Evolutionary conservation across 1,140 invertebrate genomes (phyloP).

Genomic region (Chymomyza costata): DNA sequence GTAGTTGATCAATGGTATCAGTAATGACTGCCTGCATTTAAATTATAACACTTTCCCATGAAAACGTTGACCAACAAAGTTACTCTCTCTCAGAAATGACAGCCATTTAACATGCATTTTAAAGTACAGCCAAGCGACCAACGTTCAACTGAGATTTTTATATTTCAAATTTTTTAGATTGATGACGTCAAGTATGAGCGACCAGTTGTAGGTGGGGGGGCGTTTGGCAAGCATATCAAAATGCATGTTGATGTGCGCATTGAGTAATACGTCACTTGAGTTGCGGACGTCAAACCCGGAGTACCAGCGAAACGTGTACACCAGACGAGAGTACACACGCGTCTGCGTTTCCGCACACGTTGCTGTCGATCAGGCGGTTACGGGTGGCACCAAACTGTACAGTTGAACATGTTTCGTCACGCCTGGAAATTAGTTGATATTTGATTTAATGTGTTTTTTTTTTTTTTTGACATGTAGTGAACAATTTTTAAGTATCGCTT

Average conservation of each 20-base stretch:
- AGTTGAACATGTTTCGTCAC: not conserved
- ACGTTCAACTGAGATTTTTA: not conserved
- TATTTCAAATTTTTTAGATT: not conserved
- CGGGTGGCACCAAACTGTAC: no score
- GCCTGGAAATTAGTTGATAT: no score
- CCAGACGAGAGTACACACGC: no score
- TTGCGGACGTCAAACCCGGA: not conserved
- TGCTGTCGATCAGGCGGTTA: not conserved
- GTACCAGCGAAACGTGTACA: not conserved
- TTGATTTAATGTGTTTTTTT: no score
- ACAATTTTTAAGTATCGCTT: no score
- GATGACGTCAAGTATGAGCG: not conserved
- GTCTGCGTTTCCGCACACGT: not conserved
- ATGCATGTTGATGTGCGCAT: not conserved
- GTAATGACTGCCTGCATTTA: not conserved
- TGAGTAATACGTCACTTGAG: slow-evolving; percentile 2
- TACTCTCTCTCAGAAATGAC: not conserved
- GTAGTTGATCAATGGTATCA: not conserved
- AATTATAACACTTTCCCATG: slow-evolving; percentile 2
- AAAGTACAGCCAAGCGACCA: not conserved
- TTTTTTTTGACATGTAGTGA: no score
- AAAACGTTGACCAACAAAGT: not conserved
- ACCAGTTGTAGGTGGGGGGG: no score
- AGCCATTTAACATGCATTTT: slow-evolving; percentile 1
- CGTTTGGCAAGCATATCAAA: not conserved